Evolutionary conservation across 2,888 invertebrate species (phyloP).

Genomic region (Orthosia gracilis): DNA sequence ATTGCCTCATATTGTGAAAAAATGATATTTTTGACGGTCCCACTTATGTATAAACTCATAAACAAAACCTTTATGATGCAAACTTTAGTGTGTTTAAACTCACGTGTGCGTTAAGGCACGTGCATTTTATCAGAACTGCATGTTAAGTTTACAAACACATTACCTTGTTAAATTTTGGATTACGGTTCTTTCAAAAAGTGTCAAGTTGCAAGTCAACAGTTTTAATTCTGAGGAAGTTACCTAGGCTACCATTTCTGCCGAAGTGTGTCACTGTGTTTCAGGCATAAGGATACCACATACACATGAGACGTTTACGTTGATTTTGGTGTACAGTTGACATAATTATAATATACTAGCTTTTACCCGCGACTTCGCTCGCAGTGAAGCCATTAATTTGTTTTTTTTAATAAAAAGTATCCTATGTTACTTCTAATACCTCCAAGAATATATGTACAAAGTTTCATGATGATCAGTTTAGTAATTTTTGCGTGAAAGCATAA

Average conservation of each 20-base stretch:
- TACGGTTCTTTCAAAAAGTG: background rate
- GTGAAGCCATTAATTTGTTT: too few species aligned
- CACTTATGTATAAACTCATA: background rate
- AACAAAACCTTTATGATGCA: slow-evolving; percentile 7
- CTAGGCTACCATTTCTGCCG: background rate
- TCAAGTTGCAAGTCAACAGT: background rate
- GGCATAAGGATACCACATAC: background rate
- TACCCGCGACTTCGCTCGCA: too few species aligned
- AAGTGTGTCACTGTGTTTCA: background rate
- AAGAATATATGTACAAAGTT: too few species aligned
- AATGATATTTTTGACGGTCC: too few species aligned
- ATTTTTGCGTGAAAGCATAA: too few species aligned
- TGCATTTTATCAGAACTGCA: slow-evolving; percentile 4
- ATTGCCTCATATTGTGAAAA: background rate
- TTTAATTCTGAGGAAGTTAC: background rate
- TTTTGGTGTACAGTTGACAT: too few species aligned
- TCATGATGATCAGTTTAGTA: too few species aligned
- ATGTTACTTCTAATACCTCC: too few species aligned
- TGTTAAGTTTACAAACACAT: slow-evolving; percentile 15
- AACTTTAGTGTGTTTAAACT: background rate
- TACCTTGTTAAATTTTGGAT: background rate
- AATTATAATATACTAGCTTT: too few species aligned
- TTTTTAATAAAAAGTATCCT: too few species aligned
- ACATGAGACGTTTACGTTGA: background rate
- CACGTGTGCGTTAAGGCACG: background rate